phyloP scores from a whole-genome alignment of 2,113 vertebrate genomes.

The Ptyas mucosa region DNA sequence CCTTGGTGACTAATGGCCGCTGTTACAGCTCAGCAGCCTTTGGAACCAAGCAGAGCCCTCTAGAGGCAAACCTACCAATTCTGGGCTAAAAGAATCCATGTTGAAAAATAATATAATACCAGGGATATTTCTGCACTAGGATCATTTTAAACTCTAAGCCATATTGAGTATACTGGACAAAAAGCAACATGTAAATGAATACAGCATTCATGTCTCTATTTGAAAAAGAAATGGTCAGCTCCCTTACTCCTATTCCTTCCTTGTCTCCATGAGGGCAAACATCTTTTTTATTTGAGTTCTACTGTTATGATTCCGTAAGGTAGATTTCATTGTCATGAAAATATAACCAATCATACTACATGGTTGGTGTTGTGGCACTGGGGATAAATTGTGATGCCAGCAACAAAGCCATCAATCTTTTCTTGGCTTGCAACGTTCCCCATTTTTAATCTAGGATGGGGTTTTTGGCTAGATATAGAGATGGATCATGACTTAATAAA shows the following conservation, averaged over 20 bases:
- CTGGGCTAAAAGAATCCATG: background rate
- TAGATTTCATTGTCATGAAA: background rate
- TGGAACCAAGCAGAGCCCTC: background rate
- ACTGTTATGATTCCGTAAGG: background rate
- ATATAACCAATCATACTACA: background rate
- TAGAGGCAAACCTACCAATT: background rate
- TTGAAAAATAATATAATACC: background rate
- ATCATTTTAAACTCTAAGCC: background rate
- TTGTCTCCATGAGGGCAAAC: background rate
- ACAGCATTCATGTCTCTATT: background rate
- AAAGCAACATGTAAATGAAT: background rate
- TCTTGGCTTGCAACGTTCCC: background rate
- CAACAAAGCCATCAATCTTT: background rate
- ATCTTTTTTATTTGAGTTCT: too few species aligned
- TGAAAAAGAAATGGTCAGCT: background rate
- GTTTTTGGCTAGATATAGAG: background rate
- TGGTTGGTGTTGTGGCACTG: background rate
- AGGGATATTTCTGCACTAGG: background rate
- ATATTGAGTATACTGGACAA: background rate
- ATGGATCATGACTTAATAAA: background rate
- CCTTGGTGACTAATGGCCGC: background rate
- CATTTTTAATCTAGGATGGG: background rate
- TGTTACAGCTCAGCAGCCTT: background rate
- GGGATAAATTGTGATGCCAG: background rate
- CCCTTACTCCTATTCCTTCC: background rate